phyloP scores from a whole-genome alignment of 2,888 invertebrate species.

The Coremacera marginata region DNA sequence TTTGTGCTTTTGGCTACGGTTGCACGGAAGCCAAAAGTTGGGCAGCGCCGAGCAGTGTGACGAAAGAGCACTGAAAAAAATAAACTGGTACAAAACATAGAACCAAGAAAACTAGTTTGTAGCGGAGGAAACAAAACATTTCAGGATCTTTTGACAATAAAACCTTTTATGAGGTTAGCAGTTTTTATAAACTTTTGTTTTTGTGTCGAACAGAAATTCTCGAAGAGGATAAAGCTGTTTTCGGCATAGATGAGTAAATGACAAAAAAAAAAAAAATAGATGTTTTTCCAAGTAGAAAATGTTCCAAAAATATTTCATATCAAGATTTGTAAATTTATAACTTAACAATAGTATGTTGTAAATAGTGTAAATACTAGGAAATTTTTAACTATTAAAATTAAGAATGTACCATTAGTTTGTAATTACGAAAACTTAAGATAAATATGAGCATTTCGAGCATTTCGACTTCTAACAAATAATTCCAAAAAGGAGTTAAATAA shows the following conservation, averaged over 20 bases:
- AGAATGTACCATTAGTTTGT: background rate
- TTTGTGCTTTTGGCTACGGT: background rate
- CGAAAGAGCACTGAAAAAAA: background rate
- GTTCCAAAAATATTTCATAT: slow-evolving; percentile 17
- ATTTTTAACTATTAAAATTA: background rate
- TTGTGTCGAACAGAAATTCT: background rate
- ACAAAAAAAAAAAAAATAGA: background rate
- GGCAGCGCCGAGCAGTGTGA: background rate
- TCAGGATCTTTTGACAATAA: slow-evolving; percentile 34
- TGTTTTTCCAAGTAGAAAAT: background rate
- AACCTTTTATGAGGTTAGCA: background rate
- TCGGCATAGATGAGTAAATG: background rate
- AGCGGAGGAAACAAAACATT: background rate
- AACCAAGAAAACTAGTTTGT: slow-evolving; percentile 3
- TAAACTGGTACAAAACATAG: slow-evolving; percentile 5
- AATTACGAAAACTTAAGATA: background rate
- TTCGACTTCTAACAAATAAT: too few species aligned
- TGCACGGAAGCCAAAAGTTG: background rate
- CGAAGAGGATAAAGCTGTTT: background rate
- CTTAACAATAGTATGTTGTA: background rate
- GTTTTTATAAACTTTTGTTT: background rate
- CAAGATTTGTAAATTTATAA: slow-evolving; percentile 5
- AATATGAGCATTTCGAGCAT: too few species aligned
- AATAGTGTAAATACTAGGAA: background rate
- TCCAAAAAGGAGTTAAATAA: too few species aligned